Base-by-base conservation (phyloP, 2,113 vertebrate species). In the Phylloscopus trochiloides region DNA sequence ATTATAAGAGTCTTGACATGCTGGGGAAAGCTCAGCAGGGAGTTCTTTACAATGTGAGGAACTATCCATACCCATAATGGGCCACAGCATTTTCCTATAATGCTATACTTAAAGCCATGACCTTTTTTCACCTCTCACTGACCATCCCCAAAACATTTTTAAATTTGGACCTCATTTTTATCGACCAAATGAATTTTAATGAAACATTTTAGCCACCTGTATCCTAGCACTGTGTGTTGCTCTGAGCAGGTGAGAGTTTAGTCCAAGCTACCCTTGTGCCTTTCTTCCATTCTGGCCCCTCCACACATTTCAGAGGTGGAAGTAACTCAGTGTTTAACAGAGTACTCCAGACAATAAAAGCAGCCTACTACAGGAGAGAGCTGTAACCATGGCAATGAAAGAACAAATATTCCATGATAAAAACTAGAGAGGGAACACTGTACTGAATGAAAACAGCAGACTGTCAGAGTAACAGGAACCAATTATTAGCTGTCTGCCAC, bases 341-440 rank as follows among this genome's bases (percentile, higher is more conserved):
- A 91, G 82, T 72, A 88, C 61, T 88, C 66, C 5, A 78, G 51
- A 76, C 67, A 94, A 67, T 34, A 86, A 93, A 58, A 94, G 88
- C 55, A 94, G 72, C 51, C 88, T 82, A 67, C 58, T 83, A 86
- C 47, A n/a, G 25, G 51, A 88, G 66, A 78, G 18, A 73, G 7
- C 24, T 1, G 79, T 94, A 94, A 91, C 94, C 67, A 80, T 86
- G 61, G 78, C 61, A 94, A 88, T 51, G 42, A 84, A 57, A 88
- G 76, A 82, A 59, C 40, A 90, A 94, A 95, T 38, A 72, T 66
- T 80, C 78, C 9, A 34, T 28, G 19, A 38, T 58, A 57, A 86
- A 89, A 83, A 86, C 67, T 0, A 71, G 43, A 91, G 47, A 68
- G 22, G 36, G 26, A 83, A 71, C 28, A 63, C 20, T 52, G 59